A percentile compares a stretch with the other conserved stretches of the same genome.
Conservation (phyloP, 2,113 vertebrate species). For the Hemibagrus wyckioides region DNA sequence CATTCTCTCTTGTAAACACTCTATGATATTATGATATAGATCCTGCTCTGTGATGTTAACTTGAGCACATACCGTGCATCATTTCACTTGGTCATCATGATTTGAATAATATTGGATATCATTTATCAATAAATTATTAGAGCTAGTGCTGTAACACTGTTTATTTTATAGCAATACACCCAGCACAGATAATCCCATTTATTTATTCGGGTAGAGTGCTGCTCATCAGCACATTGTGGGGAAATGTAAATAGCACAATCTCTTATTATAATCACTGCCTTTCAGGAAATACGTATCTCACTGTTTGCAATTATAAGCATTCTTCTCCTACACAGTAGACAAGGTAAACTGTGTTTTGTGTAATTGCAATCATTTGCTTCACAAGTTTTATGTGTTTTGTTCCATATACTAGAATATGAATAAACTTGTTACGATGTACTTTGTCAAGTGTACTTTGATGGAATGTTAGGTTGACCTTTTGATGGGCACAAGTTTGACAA, state of each 20-base stretch:
- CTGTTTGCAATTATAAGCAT: not conserved
- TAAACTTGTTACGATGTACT: too few relatives aligned
- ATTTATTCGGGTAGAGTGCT: not conserved
- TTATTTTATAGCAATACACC: not conserved
- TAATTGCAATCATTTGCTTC: not conserved
- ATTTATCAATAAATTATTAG: not conserved
- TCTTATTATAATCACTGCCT: not conserved
- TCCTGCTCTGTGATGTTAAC: not conserved
- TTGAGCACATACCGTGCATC: not conserved
- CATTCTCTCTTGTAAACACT: not conserved
- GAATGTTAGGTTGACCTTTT: not conserved
- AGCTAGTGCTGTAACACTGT: not conserved
- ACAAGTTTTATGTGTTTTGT: not conserved
- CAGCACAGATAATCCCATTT: not conserved
- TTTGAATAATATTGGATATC: not conserved
- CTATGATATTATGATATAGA: not conserved
- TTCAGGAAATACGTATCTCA: constrained; percentile 6
- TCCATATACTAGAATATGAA: not conserved
- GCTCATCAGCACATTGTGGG: not conserved
- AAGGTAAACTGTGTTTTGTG: not conserved
- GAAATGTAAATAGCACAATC: constrained; percentile 11
- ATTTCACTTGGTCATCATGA: not conserved
- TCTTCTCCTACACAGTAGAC: constrained; percentile 1
- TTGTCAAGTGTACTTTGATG: not conserved
- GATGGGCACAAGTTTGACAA: not conserved